Base-by-base conservation (phyloP, 2,888 invertebrate species). In the Scaptodrosophila latifasciaeformis region DNA sequence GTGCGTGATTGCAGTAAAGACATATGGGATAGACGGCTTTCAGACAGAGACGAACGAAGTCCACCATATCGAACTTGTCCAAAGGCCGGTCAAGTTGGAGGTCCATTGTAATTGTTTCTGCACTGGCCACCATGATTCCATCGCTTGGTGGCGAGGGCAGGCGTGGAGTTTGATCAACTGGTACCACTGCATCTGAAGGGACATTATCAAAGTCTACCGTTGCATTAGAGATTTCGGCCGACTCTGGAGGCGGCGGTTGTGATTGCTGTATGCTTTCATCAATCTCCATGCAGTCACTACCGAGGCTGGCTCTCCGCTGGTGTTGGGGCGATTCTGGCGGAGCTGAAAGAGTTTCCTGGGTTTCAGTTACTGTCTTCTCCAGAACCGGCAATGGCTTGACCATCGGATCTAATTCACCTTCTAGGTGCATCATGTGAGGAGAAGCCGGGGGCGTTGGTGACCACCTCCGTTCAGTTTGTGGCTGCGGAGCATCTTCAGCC, bases 1-100 rank as follows among this genome's bases (percentile, higher is more conserved):
- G 89, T 0, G 93, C 94, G 87, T 95, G 94, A 82, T 95, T 94
- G 81, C 95, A 96, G 84, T 94, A 96, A 51, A 94, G 90, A 83
- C 96, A 96, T 58, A 88, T 88, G 5, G 90, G 87, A 76, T 91
- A 90, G 0, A 93, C 92, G 10, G 90, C 89, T 62, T 89, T 88
- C 46, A 95, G 87, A 85, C 94, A 94, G 62, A 91, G 91, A 81
- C 92, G 92, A 27, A 95, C 82, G 58, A 95, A 88, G 58, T 91
- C 89, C 70, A 92, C 90, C 37, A 92, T 88, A 54, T 91, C 90
- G 84, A 93, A 91, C 84, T 90, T 92, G 80, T 94, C 94, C 62
- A 95, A 82, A 12, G 93, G 92, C 59, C 90, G 91, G 76, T 94
- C 91, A 31, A 95, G 87, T 61, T 91, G 90, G 44, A 95, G 84